Evolutionary conservation across 2,888 invertebrate genomes (phyloP).

Genomic region (Acrobasis suavella): DNA sequence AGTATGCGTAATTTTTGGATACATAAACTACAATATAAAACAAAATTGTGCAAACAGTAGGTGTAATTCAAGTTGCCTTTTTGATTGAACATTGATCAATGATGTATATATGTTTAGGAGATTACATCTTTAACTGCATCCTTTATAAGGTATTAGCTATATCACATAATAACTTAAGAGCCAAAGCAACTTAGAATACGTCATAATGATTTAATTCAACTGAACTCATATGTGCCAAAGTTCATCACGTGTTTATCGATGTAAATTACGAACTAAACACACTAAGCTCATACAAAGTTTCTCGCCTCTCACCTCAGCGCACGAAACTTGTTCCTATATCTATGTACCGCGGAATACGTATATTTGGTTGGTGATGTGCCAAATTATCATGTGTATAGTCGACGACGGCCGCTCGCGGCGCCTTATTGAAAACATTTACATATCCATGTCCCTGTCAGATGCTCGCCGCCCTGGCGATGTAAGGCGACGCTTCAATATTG

Average conservation of each 20-base stretch:
- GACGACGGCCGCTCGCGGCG: slow-evolving; percentile 37
- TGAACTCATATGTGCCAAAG: slow-evolving; percentile 5
- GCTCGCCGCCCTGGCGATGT: background rate
- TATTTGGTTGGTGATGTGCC: slow-evolving; percentile 35
- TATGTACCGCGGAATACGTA: slow-evolving; percentile 27
- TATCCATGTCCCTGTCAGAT: slow-evolving; percentile 60
- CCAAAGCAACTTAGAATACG: too few species aligned
- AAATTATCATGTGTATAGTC: slow-evolving; percentile 51
- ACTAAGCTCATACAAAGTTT: slow-evolving; percentile 26
- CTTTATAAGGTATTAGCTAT: too few species aligned
- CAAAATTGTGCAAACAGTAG: too few species aligned
- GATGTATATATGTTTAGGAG: too few species aligned
- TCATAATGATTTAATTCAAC: too few species aligned
- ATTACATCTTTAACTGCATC: too few species aligned
- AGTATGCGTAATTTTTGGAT: too few species aligned
- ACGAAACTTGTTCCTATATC: slow-evolving; percentile 18
- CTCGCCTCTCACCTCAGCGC: slow-evolving; percentile 23
- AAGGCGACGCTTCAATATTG: slow-evolving; percentile 43
- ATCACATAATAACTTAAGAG: too few species aligned
- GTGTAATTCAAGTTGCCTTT: too few species aligned
- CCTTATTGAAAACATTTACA: slow-evolving; percentile 77
- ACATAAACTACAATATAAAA: too few species aligned
- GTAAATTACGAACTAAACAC: slow-evolving; percentile 20
- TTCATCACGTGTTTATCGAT: slow-evolving; percentile 19
- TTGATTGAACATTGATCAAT: too few species aligned